phyloP scores from a whole-genome alignment of 1,140 invertebrate species.

The Radopholus similis region DNA sequence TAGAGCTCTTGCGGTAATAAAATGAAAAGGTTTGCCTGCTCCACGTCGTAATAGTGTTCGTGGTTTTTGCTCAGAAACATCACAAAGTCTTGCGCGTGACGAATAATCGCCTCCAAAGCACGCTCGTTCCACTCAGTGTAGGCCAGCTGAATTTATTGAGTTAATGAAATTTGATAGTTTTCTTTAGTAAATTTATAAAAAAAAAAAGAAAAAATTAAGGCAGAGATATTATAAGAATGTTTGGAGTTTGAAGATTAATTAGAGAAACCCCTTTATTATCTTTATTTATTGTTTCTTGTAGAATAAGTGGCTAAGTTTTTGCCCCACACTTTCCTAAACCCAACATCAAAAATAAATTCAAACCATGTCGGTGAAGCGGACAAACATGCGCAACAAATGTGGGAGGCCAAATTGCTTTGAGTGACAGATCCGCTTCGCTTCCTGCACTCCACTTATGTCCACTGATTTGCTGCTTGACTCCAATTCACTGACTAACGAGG shows the following conservation, averaged over 20 bases:
- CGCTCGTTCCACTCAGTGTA: constrained; percentile 31
- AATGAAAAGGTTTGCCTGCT: too few species aligned
- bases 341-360: neutral
- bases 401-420: constrained; percentile 33
- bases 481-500: neutral
- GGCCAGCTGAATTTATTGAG: constrained; percentile 5
- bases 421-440: constrained; percentile 20
- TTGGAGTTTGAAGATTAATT: too few species aligned
- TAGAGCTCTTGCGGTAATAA: too few species aligned
- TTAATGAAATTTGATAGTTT: neutral
- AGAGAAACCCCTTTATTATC: too few species aligned
- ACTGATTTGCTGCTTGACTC: neutral
- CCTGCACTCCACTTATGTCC: neutral
- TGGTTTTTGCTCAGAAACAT: constrained; percentile 31
- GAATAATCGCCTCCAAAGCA: constrained; percentile 30
- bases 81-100: constrained; percentile 34
- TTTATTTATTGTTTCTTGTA: too few species aligned
- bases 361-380: constrained; percentile 34
- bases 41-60: constrained; percentile 23
- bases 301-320: neutral
- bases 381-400: constrained; percentile 30
- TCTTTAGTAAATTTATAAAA: neutral
- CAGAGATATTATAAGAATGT: too few species aligned
- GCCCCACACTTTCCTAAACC: neutral
- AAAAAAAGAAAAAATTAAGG: neutral